Conservation (phyloP, 2,113 vertebrate genomes). For the Axis porcinus region DNA sequence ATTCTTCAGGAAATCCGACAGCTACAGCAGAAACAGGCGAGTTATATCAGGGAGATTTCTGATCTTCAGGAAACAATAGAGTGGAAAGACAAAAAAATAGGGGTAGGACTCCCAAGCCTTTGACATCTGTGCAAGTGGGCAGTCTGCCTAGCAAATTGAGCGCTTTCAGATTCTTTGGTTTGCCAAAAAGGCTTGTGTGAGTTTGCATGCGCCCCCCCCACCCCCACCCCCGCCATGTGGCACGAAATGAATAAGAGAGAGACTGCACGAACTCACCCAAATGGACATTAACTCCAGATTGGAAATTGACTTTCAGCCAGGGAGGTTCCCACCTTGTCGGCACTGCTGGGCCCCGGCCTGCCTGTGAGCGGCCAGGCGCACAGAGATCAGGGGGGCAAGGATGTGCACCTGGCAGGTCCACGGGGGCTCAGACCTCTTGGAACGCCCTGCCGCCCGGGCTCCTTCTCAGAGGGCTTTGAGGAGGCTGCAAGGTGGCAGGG, state of each 20-base stretch:
- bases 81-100: constrained; percentile 98
- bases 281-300: fast-evolving
- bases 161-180: not conserved
- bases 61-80: constrained; percentile 96
- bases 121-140: not conserved
- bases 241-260: fast-evolving
- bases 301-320: fast-evolving
- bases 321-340: fast-evolving
- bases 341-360: not conserved
- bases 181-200: not conserved
- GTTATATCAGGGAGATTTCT: constrained; percentile 89
- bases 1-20: constrained; percentile 87
- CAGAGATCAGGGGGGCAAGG: fast-evolving
- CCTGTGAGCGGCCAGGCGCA: fast-evolving
- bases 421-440: not conserved
- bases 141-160: not conserved
- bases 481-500: not conserved
- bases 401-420: fast-evolving
- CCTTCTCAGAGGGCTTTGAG: not conserved
- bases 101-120: constrained; percentile 78
- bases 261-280: fast-evolving
- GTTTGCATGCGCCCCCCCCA: not conserved
- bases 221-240: fast-evolving
- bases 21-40: constrained; percentile 89
- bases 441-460: not conserved